phyloP scores from a whole-genome alignment of 1,140 invertebrate species.

The Bombus terrestris region DNA sequence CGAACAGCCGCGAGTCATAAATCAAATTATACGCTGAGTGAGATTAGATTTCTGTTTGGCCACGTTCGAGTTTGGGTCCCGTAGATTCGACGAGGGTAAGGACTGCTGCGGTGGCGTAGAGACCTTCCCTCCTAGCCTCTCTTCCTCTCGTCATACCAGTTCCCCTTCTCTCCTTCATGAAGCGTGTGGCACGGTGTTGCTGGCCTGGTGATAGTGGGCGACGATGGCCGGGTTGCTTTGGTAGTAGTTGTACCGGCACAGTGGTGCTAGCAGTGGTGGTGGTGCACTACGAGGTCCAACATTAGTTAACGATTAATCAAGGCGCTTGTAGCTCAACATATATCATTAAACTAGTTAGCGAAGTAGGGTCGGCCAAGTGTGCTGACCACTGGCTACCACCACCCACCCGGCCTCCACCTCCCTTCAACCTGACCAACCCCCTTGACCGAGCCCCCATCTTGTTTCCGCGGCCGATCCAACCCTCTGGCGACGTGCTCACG shows the following conservation, averaged over 20 bases:
- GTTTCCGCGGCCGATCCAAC: slow-evolving; percentile 64
- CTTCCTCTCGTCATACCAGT: slow-evolving; percentile 60
- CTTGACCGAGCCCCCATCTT: slow-evolving; percentile 59
- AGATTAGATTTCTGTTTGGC: slow-evolving; percentile 81
- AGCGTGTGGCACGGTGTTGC: slow-evolving; percentile 49
- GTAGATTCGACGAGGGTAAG: slow-evolving; percentile 72
- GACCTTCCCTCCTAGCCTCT: slow-evolving; percentile 64
- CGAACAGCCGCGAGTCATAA: slow-evolving; percentile 69
- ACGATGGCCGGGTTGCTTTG: background rate
- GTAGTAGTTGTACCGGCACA: slow-evolving; percentile 55
- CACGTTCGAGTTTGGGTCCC: slow-evolving; percentile 69
- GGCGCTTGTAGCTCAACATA: slow-evolving; percentile 83
- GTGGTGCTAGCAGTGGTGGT: slow-evolving; percentile 58
- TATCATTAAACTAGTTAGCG: slow-evolving; percentile 84
- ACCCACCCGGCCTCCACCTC: slow-evolving; percentile 51
- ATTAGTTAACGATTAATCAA: slow-evolving; percentile 84
- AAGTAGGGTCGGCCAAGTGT: slow-evolving; percentile 83
- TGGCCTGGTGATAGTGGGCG: slow-evolving; percentile 56
- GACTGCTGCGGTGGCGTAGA: slow-evolving; percentile 71
- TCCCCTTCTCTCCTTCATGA: slow-evolving; percentile 53
- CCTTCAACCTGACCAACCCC: slow-evolving; percentile 59
- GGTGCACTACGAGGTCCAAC: slow-evolving; percentile 81
- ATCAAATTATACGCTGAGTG: slow-evolving; percentile 78
- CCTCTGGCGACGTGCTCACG: slow-evolving; percentile 77
- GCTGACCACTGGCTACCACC: slow-evolving; percentile 81